These are phyloP conservation scores for Yponomeuta cagnagella DNA, from an alignment of 2,888 invertebrate genomes.

Conservation along the genomic window DNA sequence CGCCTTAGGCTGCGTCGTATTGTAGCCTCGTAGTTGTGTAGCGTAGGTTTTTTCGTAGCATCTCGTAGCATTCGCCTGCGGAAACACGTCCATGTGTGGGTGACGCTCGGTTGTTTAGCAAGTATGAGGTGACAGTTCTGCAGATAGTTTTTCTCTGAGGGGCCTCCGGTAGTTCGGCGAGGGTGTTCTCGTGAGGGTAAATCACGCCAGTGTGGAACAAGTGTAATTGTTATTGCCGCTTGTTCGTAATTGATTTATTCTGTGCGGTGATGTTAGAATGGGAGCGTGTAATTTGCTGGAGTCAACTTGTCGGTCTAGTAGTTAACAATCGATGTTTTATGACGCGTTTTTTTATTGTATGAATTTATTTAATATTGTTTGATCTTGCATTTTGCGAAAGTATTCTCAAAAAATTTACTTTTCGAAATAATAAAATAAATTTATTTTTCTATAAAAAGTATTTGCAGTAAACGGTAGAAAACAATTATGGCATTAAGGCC, in stretches of 20 bases:
- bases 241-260: slow-evolving; percentile 63
- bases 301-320: slow-evolving; percentile 17
- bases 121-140: slow-evolving; percentile 26
- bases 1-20: too few species aligned
- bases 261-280: slow-evolving; percentile 16
- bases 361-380: not conserved
- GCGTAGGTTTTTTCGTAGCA: not conserved
- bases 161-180: not conserved
- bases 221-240: slow-evolving; percentile 60
- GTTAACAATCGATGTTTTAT: slow-evolving; percentile 18
- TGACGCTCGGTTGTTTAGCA: slow-evolving; percentile 25
- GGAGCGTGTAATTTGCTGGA: slow-evolving; percentile 18
- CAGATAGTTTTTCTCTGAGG: slow-evolving; percentile 16
- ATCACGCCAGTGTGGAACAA: slow-evolving; percentile 57
- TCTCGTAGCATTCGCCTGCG: not conserved
- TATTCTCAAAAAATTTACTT: too few species aligned
- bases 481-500: too few species aligned
- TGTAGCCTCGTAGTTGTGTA: too few species aligned
- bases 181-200: slow-evolving; percentile 32
- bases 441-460: too few species aligned
- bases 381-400: too few species aligned
- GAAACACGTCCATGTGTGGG: slow-evolving; percentile 38
- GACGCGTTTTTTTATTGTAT: not conserved
- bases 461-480: too few species aligned
- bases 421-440: too few species aligned